Conservation (phyloP, 2,888 invertebrate species). For the Elmis aenea region DNA sequence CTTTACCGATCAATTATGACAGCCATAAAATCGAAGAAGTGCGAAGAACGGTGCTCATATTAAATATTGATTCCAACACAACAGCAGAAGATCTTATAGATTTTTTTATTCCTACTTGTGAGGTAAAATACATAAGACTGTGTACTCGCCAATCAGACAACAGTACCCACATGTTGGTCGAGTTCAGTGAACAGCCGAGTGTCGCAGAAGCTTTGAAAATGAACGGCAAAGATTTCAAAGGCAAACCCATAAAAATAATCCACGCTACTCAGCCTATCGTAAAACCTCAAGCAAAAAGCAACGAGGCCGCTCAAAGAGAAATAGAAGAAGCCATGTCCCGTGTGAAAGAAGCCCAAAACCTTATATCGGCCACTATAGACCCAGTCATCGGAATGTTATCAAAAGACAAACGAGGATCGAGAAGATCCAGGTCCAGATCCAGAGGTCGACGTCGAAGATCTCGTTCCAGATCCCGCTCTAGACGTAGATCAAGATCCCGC, state of each 20-base stretch:
- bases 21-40: slow-evolving; percentile 92
- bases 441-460: slow-evolving; percentile 47
- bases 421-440: slow-evolving; percentile 42
- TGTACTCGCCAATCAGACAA: slow-evolving; percentile 79
- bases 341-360: slow-evolving; percentile 92
- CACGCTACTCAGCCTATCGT: slow-evolving; percentile 90
- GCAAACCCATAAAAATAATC: slow-evolving; percentile 64
- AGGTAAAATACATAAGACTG: slow-evolving; percentile 91
- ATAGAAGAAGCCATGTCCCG: slow-evolving; percentile 97
- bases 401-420: slow-evolving; percentile 70
- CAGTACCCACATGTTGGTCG: slow-evolving; percentile 79
- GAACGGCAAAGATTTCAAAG: slow-evolving; percentile 74
- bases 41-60: slow-evolving; percentile 82
- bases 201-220: slow-evolving; percentile 81
- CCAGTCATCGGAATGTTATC: slow-evolving; percentile 83
- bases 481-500: slow-evolving; percentile 54
- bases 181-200: slow-evolving; percentile 88
- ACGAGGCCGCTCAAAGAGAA: slow-evolving; percentile 91
- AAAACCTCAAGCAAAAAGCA: slow-evolving; percentile 91
- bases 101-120: slow-evolving; percentile 80
- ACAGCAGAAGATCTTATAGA: slow-evolving; percentile 79
- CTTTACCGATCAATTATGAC: slow-evolving; percentile 82
- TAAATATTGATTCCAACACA: slow-evolving; percentile 68
- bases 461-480: slow-evolving; percentile 62
- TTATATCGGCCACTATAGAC: slow-evolving; percentile 91